Base-by-base conservation (phyloP, 2,113 vertebrate species). In the Cyprinodon variegatus region DNA sequence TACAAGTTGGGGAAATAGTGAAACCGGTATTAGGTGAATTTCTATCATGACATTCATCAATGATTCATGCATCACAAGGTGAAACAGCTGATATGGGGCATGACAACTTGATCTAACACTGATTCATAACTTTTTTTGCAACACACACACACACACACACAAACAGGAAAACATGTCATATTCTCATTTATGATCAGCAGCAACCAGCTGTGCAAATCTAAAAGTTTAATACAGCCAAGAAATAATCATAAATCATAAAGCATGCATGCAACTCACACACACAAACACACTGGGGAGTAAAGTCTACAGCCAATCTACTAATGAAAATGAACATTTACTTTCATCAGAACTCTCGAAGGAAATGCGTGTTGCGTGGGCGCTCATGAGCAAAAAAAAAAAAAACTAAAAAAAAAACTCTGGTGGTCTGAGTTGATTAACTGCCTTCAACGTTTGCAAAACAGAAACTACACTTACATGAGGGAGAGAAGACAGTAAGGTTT, bases 271-370 rank as follows among this genome's bases (percentile, higher is more conserved):
- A 73, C 22, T 78, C 40, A 77, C 9, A 68, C 0, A 69, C 13
- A 62, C 37, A 67, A 17, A 70, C 60, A 65, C 40, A 82, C 64
- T 71, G n/a, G 79, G 36, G 78, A 81, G 78, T 74, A 68, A 83
- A 90, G 90, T 95, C 93, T 90, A 92, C 91, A 95, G 94, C 96
- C 95, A 97, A 98, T 98, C 96, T 96, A 88, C 96, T 96, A 96
- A 96, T 94, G 90, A 96, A 94, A 95, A 94, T 94, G 68, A 92
- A 87, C 76, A 79, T 77, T 90, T 89, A 81, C 87, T 97, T 97
- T 96, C 94, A 96, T 96, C 94, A 96, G 94, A 96, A 92, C 43
- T 95, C 93, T 92, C 95, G 88, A 85, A 95, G 95, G 95, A 93
- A 94, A 96, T 95, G 94, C 95, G 95, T 95, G 93, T 95, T 53